Evolutionary conservation across 2,113 vertebrate species (phyloP).

Genomic region (Coptodon rendalli): DNA sequence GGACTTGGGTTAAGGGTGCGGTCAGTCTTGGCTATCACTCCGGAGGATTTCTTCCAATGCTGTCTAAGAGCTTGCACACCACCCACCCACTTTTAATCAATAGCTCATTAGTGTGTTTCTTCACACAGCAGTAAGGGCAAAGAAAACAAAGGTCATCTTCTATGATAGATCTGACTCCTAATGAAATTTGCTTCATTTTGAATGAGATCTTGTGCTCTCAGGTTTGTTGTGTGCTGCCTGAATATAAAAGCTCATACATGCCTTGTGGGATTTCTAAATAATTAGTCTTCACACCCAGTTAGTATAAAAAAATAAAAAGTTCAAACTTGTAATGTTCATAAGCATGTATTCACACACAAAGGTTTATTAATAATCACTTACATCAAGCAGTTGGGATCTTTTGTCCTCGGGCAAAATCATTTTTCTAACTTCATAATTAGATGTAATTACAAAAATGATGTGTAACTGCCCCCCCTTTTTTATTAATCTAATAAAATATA

Average conservation of each 20-base stretch:
- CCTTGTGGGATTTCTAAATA: neutral
- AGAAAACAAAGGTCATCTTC: constrained; percentile 30
- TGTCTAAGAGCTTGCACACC: neutral
- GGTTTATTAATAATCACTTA: neutral
- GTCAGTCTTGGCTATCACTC: constrained; percentile 53
- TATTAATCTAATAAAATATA: neutral
- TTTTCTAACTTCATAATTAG: neutral
- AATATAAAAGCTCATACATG: neutral
- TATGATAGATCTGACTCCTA: neutral
- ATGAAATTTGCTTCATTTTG: neutral
- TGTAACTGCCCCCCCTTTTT: neutral
- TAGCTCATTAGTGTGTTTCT: constrained; percentile 52
- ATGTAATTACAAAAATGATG: neutral
- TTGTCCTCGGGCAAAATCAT: neutral
- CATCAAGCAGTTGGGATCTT: neutral
- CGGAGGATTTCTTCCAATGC: constrained; percentile 38
- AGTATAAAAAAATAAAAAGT: neutral
- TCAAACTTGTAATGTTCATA: neutral
- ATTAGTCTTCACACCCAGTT: neutral
- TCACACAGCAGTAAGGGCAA: constrained; percentile 1
- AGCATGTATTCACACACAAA: neutral
- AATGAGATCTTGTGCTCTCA: neutral
- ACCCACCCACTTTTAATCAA: constrained; percentile 36
- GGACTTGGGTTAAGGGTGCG: constrained; percentile 40
- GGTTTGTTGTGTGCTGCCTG: neutral